A percentile compares a stretch with the other conserved stretches of the same genome.
Evolutionary conservation across 2,888 invertebrate species (phyloP).

Genomic region (Sphaeridia pumilis): DNA sequence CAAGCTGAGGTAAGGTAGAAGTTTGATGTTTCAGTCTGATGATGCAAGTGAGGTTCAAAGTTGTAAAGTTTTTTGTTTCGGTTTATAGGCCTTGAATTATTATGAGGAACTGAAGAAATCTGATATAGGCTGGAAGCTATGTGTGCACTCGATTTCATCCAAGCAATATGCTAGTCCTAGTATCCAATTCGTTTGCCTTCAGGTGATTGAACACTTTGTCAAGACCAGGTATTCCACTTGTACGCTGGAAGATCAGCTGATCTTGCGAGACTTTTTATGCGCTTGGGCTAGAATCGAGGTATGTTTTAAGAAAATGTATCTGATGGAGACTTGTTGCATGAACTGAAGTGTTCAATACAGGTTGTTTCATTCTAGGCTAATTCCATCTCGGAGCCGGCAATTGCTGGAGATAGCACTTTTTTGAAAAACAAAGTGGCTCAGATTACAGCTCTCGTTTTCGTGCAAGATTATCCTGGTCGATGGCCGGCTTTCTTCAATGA

Average conservation of each 20-base stretch:
- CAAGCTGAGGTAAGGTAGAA: conserved; percentile 16
- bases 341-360: too few species aligned
- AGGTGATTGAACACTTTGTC: conserved; percentile 44
- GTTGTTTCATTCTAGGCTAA: too few species aligned
- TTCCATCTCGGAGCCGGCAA: conserved; percentile 6
- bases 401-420: conserved; percentile 39
- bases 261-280: conserved; percentile 40
- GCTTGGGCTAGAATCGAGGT: conserved; percentile 41
- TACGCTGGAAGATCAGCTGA: conserved; percentile 36
- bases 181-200: conserved; percentile 44
- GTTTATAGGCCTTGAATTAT: conserved; percentile 40
- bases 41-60: too few species aligned
- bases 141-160: conserved; percentile 39
- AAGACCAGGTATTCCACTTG: conserved; percentile 39
- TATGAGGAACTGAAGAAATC: conserved; percentile 43
- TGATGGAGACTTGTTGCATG: too few species aligned
- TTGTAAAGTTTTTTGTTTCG: conserved; percentile 4
- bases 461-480: conserved; percentile 45
- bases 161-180: conserved; percentile 37
- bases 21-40: too few species aligned
- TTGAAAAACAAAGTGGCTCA: conserved; percentile 48
- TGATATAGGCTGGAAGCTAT: conserved; percentile 43
- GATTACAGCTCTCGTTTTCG: conserved; percentile 45
- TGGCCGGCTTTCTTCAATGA: conserved; percentile 48
- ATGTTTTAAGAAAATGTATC: too few species aligned